Evolutionary conservation across 2,888 invertebrate genomes (phyloP), one percentile per base, ranked within the genome.

Genomic region (Pseudococcus viburni): DNA sequence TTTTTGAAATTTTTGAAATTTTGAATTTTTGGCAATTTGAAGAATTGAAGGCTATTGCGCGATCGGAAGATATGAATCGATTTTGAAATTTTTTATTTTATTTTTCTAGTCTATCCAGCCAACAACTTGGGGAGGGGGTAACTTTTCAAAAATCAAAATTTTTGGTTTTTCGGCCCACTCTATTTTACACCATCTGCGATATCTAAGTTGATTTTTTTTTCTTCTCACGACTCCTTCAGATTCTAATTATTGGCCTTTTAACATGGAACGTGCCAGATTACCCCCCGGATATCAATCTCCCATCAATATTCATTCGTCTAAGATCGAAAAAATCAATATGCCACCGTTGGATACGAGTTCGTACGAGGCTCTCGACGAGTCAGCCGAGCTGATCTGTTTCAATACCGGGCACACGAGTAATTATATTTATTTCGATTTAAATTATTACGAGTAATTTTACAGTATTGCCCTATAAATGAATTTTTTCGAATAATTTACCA

Each of bases 241-340:
- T 33, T 5, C 68, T 73, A 73, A 73, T 73, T 73, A 73, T 73
- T 80, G 80, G 80, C 80, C 80, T 19, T 80, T 42, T 33, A 80
- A 80, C 42, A 42, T 80, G 80, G 80, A 80, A 42, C 39, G 42
- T 39, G 80, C n/a, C n/a, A 80, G 42, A 42, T 80, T 80, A 80
- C 80, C 80, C 7, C 42, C 42, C 7, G 80, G 80, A 42, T 80
- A 80, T 46, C 80, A 80, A 46, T 80, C 80, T 8, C 80, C 80
- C 3, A 80, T 80, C 2, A 42, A 80, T 80, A 80, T 80, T 42
- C 22, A 80, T 46, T 42, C 80, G 1, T 8, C 17, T 3, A 39
- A 1, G 8, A 46, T 80, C 1, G 42, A 80, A 12, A 17, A 42
- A 8, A 39, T 80, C 17, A n/a, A 46, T 42, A 42, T 80, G 80